These are phyloP conservation scores for Nycteola revayana DNA, from an alignment of 2,888 invertebrate species.

Conservation along the genomic window DNA sequence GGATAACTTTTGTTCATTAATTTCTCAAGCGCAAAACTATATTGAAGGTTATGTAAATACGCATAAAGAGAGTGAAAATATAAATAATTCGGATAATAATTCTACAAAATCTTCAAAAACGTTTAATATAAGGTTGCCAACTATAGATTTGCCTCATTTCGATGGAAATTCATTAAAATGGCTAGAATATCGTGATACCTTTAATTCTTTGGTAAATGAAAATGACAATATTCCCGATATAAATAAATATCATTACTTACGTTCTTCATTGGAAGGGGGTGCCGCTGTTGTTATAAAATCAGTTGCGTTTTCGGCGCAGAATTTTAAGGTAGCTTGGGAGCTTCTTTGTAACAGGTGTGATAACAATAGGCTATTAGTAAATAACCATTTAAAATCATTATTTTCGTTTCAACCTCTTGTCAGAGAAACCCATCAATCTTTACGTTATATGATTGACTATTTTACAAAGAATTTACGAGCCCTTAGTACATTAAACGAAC, in stretches of 20 bases:
- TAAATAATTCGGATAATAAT: not conserved
- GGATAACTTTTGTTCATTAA: not conserved
- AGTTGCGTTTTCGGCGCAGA: not conserved
- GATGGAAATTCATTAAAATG: not conserved
- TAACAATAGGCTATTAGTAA: not conserved
- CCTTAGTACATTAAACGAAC: too few species aligned
- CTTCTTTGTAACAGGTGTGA: not conserved
- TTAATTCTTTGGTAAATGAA: not conserved
- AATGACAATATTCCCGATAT: not conserved
- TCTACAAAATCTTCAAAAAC: not conserved
- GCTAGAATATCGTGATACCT: constrained; percentile 1
- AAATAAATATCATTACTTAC: constrained; percentile 1
- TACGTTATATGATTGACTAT: too few species aligned
- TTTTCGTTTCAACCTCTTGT: not conserved
- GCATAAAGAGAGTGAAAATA: not conserved
- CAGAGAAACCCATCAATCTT: too few species aligned
- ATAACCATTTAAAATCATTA: constrained; percentile 2
- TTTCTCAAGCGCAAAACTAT: not conserved
- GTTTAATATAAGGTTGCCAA: constrained; percentile 1
- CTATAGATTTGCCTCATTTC: not conserved
- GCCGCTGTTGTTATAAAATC: not conserved
- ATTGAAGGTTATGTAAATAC: not conserved
- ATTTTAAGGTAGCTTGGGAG: constrained; percentile 1
- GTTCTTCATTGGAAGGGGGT: not conserved
- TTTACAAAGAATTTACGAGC: too few species aligned